Base-by-base conservation (phyloP, 2,888 invertebrate species). In the Drosophila nr. medialis region DNA sequence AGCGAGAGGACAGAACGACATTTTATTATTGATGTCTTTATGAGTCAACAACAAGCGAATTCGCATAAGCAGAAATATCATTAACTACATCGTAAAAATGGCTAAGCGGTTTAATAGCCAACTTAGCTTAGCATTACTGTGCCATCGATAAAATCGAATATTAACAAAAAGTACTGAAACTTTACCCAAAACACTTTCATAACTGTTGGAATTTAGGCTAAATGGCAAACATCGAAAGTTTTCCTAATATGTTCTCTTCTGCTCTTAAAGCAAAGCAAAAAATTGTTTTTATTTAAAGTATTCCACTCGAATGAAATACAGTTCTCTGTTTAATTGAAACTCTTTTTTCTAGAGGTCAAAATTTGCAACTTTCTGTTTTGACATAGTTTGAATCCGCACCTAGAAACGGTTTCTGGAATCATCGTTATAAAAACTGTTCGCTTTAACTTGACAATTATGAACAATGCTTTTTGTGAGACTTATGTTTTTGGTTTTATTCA, bases 11-110 rank as follows among this genome's bases (percentile, higher is more conserved):
- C 42, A 59, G 66, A 80, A 75, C 70, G 77, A 75, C 75, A 80
- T 75, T 76, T 83, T 81, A 89, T 86, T 86, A 89, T 85, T 85
- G 85, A 87, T 87, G 87, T 86, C 81, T 78, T 81, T 75, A 74
- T 78, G 82, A 82, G 86, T 86, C 53, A 53, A 54, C 24, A 38
- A 36, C 24, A 54, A 86, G 75, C 83, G 77, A 83, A 78, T 73
- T 85, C 81, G 85, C 81, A 86, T 81, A 87, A 87, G 86, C 86
- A 85, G 81, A 87, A 86, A 89, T 89, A 89, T 86, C 86, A 89
- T 86, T 86, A 86, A 81, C 85, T 72, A 83, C 63, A 73, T 69
- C 74, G 77, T 77, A 72, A 79, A 79, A 75, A 80, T 75, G 72
- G 72, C 75, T 76, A 64, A 64, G 69, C 76, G 60, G 67, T 66